These are phyloP conservation scores for Sapayoa aenigma DNA, from an alignment of 2,113 vertebrate genomes.

Conservation along the genomic window DNA sequence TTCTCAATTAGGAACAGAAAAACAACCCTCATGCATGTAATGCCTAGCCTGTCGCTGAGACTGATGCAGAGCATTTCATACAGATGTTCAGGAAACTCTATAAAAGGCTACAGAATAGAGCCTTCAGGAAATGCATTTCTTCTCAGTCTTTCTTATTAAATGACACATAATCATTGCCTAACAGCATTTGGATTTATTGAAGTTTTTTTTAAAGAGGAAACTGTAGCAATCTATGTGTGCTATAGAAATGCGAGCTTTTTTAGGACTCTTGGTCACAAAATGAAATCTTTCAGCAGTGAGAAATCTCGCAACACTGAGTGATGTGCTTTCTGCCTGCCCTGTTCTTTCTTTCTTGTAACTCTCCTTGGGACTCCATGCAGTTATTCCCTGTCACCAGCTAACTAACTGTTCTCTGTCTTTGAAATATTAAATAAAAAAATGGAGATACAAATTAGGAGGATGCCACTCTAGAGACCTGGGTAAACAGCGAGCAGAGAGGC, in stretches of 20 bases:
- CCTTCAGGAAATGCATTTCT: background rate
- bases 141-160: background rate
- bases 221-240: background rate
- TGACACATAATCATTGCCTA: background rate
- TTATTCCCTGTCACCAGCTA: background rate
- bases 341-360: background rate
- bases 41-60: background rate
- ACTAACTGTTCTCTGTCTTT: background rate
- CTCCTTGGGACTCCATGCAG: background rate
- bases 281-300: background rate
- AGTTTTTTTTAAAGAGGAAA: background rate
- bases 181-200: background rate
- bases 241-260: background rate
- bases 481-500: rapidly evolving
- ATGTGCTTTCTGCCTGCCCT: background rate
- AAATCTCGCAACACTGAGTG: background rate
- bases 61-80: background rate
- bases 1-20: background rate
- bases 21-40: background rate
- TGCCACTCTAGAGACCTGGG: background rate
- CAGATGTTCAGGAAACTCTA: background rate
- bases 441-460: background rate
- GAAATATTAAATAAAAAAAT: background rate
- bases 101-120: background rate
- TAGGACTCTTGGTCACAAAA: background rate